Evolutionary conservation across 2,888 invertebrate species (phyloP).

Genomic region (Drosophila monieri): DNA sequence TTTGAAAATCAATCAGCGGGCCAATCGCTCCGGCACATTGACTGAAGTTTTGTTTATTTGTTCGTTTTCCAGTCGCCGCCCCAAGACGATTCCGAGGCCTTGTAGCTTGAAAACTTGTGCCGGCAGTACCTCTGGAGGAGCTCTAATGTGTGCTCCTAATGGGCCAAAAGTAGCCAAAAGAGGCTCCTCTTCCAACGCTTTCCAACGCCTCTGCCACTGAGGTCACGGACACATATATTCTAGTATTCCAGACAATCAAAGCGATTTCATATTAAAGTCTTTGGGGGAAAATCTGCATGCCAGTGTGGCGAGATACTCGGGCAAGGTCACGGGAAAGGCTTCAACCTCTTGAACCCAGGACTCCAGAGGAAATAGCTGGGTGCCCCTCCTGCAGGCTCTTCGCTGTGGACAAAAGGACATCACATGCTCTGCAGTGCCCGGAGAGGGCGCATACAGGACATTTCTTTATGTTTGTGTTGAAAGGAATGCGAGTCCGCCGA

Average conservation of each 20-base stretch:
- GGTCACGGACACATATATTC: conserved; percentile 2
- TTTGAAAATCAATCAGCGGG: conserved; percentile 59
- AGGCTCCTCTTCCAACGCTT: neutral
- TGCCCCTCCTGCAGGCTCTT: neutral
- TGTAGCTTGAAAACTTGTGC: no score
- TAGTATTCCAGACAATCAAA: neutral
- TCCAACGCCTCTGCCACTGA: neutral
- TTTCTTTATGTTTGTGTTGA: conserved; percentile 15
- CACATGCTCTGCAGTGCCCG: conserved; percentile 19
- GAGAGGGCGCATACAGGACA: neutral
- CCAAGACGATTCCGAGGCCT: neutral
- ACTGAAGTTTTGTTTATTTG: conserved; percentile 76
- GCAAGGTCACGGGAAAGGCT: neutral
- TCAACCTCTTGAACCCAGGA: neutral
- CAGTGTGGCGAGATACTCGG: neutral
- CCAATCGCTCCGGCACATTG: conserved; percentile 52
- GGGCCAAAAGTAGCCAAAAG: neutral
- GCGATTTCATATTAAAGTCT: neutral
- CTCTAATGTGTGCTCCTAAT: neutral
- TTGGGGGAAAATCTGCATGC: neutral
- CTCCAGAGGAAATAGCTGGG: neutral
- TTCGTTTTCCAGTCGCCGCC: conserved; percentile 43
- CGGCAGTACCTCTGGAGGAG: no score
- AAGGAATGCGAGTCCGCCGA: conserved; percentile 3
- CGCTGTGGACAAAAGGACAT: conserved; percentile 30